phyloP scores from a whole-genome alignment of 2,888 invertebrate genomes.

The Euclidia mi region DNA sequence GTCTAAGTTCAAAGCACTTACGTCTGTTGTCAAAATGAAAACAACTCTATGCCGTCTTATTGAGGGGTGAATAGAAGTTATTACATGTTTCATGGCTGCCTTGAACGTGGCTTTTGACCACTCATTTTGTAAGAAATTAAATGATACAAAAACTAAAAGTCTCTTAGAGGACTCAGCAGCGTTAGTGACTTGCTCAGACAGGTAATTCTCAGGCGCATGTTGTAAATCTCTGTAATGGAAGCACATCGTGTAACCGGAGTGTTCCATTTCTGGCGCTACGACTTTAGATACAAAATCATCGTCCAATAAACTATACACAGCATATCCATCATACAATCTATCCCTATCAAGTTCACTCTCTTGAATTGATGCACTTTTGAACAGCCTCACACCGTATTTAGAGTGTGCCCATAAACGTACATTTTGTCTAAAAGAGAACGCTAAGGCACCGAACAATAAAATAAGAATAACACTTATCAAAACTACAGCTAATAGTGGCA shows the following conservation, averaged over 20 bases:
- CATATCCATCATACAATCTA: constrained; percentile 96
- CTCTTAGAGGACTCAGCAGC: constrained; percentile 92
- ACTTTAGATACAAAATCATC: constrained; percentile 92
- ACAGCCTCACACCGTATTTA: constrained; percentile 94
- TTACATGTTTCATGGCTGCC: constrained; percentile 94
- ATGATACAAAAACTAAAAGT: constrained; percentile 94
- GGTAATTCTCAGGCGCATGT: constrained; percentile 90
- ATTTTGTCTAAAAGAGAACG: constrained; percentile 94
- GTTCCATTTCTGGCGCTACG: constrained; percentile 94
- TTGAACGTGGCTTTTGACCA: constrained; percentile 96
- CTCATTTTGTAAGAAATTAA: constrained; percentile 94
- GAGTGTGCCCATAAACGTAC: constrained; percentile 95
- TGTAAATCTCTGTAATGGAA: constrained; percentile 92
- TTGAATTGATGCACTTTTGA: constrained; percentile 91
- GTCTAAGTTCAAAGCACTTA: constrained; percentile 93
- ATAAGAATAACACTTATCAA: constrained; percentile 93
- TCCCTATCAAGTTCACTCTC: constrained; percentile 91
- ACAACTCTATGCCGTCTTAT: constrained; percentile 91
- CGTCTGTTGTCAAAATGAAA: constrained; percentile 90
- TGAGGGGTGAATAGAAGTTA: constrained; percentile 91
- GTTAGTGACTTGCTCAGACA: constrained; percentile 91
- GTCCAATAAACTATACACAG: constrained; percentile 96
- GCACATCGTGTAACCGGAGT: constrained; percentile 91
- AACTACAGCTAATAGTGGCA: constrained; percentile 93
- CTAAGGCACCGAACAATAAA: constrained; percentile 92